phyloP scores from a whole-genome alignment of 2,113 vertebrate genomes.

The Turnix velox region DNA sequence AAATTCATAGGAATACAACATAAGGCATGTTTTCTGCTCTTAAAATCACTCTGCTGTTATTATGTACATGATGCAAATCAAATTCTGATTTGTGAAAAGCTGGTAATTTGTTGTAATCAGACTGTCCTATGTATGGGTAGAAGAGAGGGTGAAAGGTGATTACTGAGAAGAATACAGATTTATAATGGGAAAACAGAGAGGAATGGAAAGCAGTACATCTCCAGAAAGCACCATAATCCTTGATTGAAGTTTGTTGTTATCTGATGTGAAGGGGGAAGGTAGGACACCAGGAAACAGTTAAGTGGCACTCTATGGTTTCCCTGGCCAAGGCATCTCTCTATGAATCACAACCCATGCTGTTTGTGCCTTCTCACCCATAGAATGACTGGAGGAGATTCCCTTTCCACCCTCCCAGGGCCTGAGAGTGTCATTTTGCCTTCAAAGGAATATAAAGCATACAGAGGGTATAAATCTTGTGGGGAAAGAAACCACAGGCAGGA shows the following conservation, averaged over 20 bases:
- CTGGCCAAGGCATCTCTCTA: not conserved
- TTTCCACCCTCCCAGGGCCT: not conserved
- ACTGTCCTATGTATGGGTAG: not conserved
- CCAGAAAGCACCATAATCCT: not conserved
- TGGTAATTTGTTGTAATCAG: not conserved
- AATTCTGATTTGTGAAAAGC: not conserved
- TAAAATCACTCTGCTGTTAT: not conserved
- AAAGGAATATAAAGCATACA: not conserved
- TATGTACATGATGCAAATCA: not conserved
- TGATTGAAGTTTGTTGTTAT: not conserved
- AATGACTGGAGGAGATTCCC: not conserved
- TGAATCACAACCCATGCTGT: not conserved
- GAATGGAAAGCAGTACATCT: conserved; percentile 18
- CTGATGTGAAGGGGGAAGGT: not conserved
- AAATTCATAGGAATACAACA: not conserved
- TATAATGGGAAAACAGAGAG: not conserved
- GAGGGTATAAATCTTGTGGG: not conserved
- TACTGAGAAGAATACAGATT: conserved; percentile 1
- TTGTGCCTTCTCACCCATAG: not conserved
- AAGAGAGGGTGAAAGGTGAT: not conserved
- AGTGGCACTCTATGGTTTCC: not conserved
- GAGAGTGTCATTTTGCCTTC: rapidly evolving
- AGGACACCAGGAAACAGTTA: not conserved
- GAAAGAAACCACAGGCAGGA: rapidly evolving
- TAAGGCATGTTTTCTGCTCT: not conserved